Evolutionary conservation across 2,888 invertebrate genomes (phyloP), one percentile per base, ranked within the genome.

Genomic region (Ferdinandea cuprea): DNA sequence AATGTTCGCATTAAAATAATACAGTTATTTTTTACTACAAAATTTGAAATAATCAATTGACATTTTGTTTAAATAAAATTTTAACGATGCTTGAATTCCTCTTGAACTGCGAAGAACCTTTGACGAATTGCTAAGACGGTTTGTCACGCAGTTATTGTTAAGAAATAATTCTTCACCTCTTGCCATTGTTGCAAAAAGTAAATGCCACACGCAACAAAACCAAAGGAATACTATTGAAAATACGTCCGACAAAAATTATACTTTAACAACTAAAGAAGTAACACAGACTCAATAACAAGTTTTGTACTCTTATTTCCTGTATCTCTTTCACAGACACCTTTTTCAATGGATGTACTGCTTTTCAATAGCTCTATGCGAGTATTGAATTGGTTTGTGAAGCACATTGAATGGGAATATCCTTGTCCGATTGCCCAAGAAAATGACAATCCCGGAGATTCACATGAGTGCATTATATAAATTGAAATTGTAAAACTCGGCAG

Each of bases 381-480:
- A 69, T 74, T 80, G 74, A 80, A 80, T 80, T 76, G 50, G 58
- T 81, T 71, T 81, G 40, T 77, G 81, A 81, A 81, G 71, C 71
- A 71, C 76, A 81, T 81, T 81, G 81, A 71, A 81, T 81, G 76
- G 85, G 72, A 78, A 84, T 85, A 78, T 73, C 78, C 79, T 58
- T 69, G 72, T 63, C 42, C 56, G 72, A 46, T 35, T 61, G 65
- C 28, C 42, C 30, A 54, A 28, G 61, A 59, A 72, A 58, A 74
- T 50, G 61, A 63, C 80, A 80, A 58, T 63, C 7, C 61, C 48
- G 80, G 69, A 80, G 68, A 80, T 80, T 44, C 69, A 35, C 69
- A 42, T 74, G 74, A 74, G 48, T 74, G 74, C 74, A 44, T 11
- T 80, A 61, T 69, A n/a, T 63, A 28, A 50, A 69, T 56, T 46